A percentile compares a stretch with the other conserved stretches of the same genome.
These are phyloP conservation scores for Oncorhynchus masou DNA, from an alignment of 2,113 vertebrate genomes.

Conservation along the genomic window DNA sequence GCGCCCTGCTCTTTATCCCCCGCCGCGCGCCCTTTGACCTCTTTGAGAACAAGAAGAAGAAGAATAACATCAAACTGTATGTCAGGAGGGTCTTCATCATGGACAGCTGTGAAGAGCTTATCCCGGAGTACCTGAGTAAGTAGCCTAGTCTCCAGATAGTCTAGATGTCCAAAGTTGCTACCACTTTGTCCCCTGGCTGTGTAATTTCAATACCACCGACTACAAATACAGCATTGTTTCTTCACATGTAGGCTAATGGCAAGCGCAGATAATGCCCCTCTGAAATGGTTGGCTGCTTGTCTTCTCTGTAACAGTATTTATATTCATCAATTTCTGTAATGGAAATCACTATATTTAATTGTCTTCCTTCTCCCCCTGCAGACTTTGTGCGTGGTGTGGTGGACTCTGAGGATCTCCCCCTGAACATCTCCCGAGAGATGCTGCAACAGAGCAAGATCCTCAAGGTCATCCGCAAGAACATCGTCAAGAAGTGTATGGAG, in stretches of 20 bases:
- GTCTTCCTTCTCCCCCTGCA: conserved; percentile 34
- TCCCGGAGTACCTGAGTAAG: conserved; percentile 95
- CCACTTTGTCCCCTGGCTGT: background rate
- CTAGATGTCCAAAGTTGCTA: no score
- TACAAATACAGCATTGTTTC: no score
- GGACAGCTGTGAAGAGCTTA: conserved; percentile 95
- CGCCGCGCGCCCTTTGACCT: conserved; percentile 90
- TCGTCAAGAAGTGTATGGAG: conserved; percentile 95
- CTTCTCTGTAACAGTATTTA: background rate
- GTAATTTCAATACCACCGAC: background rate
- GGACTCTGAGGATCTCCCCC: conserved; percentile 90
- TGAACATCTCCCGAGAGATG: conserved; percentile 95
- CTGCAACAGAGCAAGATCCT: conserved; percentile 97
- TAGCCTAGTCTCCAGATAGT: background rate
- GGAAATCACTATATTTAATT: no score
- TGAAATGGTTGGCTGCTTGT: background rate
- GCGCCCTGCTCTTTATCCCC: conserved; percentile 90
- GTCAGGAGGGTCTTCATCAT: conserved; percentile 94
- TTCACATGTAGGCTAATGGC: background rate
- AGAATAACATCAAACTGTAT: conserved; percentile 95
- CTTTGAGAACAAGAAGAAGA: conserved; percentile 98
- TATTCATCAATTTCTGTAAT: no score
- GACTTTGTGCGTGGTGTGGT: conserved; percentile 91
- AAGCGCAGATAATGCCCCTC: background rate
- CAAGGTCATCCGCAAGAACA: conserved; percentile 93